These are phyloP conservation scores for Hyphantria cunea DNA, from an alignment of 1,140 invertebrate species.

Conservation along the genomic window DNA sequence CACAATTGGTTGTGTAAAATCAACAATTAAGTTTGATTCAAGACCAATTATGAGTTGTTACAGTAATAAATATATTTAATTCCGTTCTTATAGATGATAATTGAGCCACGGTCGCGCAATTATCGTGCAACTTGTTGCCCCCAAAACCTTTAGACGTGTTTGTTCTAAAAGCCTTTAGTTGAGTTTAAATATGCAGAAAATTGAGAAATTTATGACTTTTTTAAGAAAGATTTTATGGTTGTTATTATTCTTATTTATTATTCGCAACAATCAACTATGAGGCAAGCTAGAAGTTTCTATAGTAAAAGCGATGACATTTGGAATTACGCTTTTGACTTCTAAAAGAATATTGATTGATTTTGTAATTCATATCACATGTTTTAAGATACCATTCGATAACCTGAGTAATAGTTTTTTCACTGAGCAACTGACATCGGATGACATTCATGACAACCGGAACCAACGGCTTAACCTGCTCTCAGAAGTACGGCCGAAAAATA, in stretches of 20 bases:
- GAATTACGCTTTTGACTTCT: too few relatives aligned
- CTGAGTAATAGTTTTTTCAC: too few relatives aligned
- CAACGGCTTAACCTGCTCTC: too few relatives aligned
- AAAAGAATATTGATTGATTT: too few relatives aligned
- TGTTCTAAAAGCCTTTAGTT: conserved; percentile 3
- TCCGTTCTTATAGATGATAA: conserved; percentile 1
- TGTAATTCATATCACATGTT: too few relatives aligned
- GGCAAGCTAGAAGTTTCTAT: too few relatives aligned
- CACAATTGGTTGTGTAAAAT: neutral
- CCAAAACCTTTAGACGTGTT: neutral
- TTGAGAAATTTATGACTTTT: conserved; percentile 3
- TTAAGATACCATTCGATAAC: too few relatives aligned
- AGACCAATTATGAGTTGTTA: conserved; percentile 1
- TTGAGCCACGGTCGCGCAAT: conserved; percentile 1
- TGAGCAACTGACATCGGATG: too few relatives aligned
- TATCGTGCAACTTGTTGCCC: conserved; percentile 1
- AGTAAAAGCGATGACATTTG: too few relatives aligned
- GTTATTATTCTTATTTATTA: neutral
- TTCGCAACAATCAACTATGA: neutral
- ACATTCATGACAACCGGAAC: too few relatives aligned
- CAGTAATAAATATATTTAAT: conserved; percentile 5
- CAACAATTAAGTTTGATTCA: neutral
- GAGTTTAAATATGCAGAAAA: neutral
- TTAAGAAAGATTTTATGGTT: neutral
- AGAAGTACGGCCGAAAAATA: too few relatives aligned